Conservation (phyloP, 2,888 invertebrate genomes). For the Pseudanteris insignis region DNA sequence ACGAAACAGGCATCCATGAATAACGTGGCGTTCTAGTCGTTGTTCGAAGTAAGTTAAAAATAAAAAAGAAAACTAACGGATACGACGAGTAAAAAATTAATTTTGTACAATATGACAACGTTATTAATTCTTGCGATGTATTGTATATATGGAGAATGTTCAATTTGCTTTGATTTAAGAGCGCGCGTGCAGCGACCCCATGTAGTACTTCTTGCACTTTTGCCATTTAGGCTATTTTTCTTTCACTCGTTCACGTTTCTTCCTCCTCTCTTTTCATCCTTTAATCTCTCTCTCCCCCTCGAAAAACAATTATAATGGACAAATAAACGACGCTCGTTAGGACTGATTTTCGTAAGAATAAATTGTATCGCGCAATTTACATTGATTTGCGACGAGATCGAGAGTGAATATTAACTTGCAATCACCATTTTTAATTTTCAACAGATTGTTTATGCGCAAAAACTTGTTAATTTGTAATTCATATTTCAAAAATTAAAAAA, state of each 20-base stretch:
- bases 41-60: constrained; percentile 23
- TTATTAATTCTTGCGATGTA: constrained; percentile 16
- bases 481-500: too few species aligned
- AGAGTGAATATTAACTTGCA: too few species aligned
- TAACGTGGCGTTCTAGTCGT: constrained; percentile 34
- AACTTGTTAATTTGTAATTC: background rate
- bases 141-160: constrained; percentile 34
- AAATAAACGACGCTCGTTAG: constrained; percentile 36
- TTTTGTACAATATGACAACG: constrained; percentile 19
- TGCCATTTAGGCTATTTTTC: background rate
- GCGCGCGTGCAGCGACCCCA: constrained; percentile 15
- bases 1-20: constrained; percentile 6
- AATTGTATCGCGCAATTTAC: constrained; percentile 18
- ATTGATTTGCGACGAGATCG: constrained; percentile 17
- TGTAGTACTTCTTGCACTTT: constrained; percentile 1
- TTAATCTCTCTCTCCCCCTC: constrained; percentile 4
- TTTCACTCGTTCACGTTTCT: constrained; percentile 2
- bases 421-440: too few species aligned
- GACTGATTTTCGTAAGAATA: constrained; percentile 36
- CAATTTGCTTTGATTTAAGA: constrained; percentile 7
- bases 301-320: constrained; percentile 34
- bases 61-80: background rate
- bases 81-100: too few species aligned
- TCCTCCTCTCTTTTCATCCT: constrained; percentile 1
- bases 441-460: too few species aligned